Conservation (phyloP, 2,797 vertebrate species). For the Rhinophrynus dorsalis region DNA sequence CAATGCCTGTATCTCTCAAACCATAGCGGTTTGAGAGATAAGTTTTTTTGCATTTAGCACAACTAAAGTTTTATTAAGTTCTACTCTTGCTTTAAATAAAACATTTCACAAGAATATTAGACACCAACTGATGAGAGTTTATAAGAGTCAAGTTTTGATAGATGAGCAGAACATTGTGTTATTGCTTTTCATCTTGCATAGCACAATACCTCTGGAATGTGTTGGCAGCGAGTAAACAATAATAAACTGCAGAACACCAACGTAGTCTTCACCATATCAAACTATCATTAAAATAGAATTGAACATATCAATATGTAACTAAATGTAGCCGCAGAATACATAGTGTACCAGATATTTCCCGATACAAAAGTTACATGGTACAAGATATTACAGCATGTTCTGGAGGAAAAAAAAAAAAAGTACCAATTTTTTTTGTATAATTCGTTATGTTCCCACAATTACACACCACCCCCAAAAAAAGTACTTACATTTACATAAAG, state of each 20-base stretch:
- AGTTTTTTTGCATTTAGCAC: no score
- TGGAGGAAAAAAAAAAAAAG: no score
- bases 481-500: no score
- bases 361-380: background rate
- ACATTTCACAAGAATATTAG: background rate
- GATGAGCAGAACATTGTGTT: constrained; percentile 13
- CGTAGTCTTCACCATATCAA: background rate
- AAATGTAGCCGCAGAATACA: background rate
- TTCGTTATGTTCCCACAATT: no score
- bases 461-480: no score
- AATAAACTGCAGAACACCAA: background rate
- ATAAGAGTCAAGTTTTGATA: background rate
- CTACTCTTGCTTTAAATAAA: no score
- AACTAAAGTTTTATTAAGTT: no score
- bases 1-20: no score
- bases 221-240: constrained; percentile 10
- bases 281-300: background rate
- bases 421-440: no score
- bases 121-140: background rate
- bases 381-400: background rate
- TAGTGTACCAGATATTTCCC: background rate
- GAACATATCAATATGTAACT: background rate
- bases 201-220: constrained; percentile 3
- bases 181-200: constrained; percentile 7
- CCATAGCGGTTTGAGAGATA: no score